Conservation (phyloP, 2,888 invertebrate species). For the Drosophila aldrichi region DNA sequence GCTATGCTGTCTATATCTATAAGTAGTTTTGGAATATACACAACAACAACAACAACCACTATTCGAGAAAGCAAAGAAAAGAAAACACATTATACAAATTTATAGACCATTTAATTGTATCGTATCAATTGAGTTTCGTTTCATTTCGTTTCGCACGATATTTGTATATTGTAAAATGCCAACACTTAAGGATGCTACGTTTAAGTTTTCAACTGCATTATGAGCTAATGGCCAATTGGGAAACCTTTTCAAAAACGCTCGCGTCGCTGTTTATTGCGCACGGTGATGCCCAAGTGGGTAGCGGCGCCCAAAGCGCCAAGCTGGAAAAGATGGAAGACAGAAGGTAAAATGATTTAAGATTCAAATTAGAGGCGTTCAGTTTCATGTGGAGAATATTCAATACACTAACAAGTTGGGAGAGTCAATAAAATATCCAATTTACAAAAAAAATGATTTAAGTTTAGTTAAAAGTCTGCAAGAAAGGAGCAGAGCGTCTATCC, state of each 20-base stretch:
- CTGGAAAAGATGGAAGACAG: constrained; percentile 44
- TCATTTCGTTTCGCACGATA: constrained; percentile 23
- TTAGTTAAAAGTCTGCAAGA: too few relatives aligned
- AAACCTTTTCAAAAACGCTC: constrained; percentile 64
- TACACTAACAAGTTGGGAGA: background rate
- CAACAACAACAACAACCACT: constrained; percentile 11
- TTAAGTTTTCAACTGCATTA: constrained; percentile 19
- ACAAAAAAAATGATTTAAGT: too few relatives aligned
- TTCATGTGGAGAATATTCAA: background rate
- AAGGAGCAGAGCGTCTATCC: too few relatives aligned
- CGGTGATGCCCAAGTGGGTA: constrained; percentile 76
- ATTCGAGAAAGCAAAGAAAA: background rate
- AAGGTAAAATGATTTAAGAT: constrained; percentile 18
- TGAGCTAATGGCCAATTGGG: constrained; percentile 18
- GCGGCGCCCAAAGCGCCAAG: constrained; percentile 71
- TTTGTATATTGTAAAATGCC: constrained; percentile 36
- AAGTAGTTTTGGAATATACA: constrained; percentile 35
- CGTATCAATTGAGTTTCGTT: constrained; percentile 25
- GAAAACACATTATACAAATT: constrained; percentile 26
- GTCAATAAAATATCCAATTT: too few relatives aligned
- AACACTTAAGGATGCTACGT: constrained; percentile 36
- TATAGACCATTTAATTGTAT: constrained; percentile 38
- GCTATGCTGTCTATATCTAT: constrained; percentile 25
- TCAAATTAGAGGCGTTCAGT: background rate
- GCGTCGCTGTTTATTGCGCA: constrained; percentile 79